Percentiles rank a stretch among this genome's conserved stretches.
These are phyloP conservation scores for Hycleus phaleratus DNA, from an alignment of 1,140 invertebrate species.

Conservation along the genomic window DNA sequence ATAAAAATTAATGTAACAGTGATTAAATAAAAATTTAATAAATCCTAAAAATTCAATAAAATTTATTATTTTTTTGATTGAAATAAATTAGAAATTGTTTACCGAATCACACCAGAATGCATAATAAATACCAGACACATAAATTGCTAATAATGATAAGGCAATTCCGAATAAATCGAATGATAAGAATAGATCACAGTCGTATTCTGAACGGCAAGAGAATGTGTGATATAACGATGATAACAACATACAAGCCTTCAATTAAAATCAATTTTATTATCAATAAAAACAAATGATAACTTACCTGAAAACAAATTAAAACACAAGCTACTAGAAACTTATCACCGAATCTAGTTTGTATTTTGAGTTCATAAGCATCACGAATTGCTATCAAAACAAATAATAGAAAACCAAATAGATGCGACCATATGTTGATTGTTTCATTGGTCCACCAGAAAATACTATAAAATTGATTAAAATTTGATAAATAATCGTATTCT, in stretches of 20 bases:
- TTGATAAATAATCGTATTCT: neutral
- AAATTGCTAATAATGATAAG: conserved; percentile 85
- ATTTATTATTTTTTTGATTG: neutral
- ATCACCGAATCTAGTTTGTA: conserved; percentile 69
- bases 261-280: conserved; percentile 22
- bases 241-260: conserved; percentile 85
- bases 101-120: conserved; percentile 93
- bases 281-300: neutral
- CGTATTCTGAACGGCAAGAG: conserved; percentile 80
- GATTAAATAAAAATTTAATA: conserved; percentile 74
- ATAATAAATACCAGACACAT: conserved; percentile 92
- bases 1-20: conserved; percentile 73
- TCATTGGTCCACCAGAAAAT: conserved; percentile 97
- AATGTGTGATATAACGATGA: conserved; percentile 93
- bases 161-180: conserved; percentile 92
- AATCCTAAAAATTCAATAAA: conserved; percentile 53
- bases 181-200: conserved; percentile 79
- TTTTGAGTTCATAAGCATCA: conserved; percentile 70
- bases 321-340: conserved; percentile 76
- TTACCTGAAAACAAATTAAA: conserved; percentile 80
- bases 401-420: conserved; percentile 85
- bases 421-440: conserved; percentile 96
- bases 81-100: conserved; percentile 36
- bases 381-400: conserved; percentile 78
- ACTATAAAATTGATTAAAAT: conserved; percentile 48